Conservation (phyloP, 2,113 vertebrate species). For the Falco punctatus region DNA sequence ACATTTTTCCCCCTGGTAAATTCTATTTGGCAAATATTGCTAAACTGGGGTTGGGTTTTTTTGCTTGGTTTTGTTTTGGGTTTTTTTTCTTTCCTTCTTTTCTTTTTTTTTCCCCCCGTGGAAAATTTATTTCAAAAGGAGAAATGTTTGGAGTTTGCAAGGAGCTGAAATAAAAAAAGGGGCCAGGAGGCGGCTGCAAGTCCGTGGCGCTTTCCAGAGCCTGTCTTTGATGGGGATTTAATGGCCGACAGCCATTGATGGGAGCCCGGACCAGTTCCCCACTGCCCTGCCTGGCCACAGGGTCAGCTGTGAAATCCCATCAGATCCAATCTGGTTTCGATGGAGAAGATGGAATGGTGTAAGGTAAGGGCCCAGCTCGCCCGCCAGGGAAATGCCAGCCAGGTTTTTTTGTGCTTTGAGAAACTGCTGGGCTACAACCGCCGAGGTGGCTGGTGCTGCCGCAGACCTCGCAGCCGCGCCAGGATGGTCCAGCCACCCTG, state of each 20-base stretch:
- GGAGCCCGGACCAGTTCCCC: background rate
- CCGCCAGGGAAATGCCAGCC: accelerated
- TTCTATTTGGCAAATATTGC: background rate
- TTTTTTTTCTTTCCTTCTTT: background rate
- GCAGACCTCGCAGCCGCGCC: accelerated
- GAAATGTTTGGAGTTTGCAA: background rate
- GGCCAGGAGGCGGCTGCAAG: background rate
- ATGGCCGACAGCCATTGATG: background rate
- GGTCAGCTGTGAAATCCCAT: background rate
- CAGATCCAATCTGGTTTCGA: background rate
- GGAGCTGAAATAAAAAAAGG: background rate
- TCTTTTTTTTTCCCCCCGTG: background rate
- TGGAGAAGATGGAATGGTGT: background rate
- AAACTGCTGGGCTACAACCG: background rate
- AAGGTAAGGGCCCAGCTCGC: background rate
- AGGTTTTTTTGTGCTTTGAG: background rate
- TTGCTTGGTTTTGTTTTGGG: background rate
- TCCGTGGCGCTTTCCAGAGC: background rate
- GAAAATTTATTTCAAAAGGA: background rate
- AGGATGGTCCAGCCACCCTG: accelerated
- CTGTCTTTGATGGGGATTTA: background rate
- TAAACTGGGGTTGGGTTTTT: background rate
- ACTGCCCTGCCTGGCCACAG: background rate
- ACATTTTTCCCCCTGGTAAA: background rate
- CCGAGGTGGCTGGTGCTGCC: background rate